Percentiles rank a stretch among this genome's conserved stretches.
Conservation (phyloP, 2,888 invertebrate species). For the Lasius fuliginosus region DNA sequence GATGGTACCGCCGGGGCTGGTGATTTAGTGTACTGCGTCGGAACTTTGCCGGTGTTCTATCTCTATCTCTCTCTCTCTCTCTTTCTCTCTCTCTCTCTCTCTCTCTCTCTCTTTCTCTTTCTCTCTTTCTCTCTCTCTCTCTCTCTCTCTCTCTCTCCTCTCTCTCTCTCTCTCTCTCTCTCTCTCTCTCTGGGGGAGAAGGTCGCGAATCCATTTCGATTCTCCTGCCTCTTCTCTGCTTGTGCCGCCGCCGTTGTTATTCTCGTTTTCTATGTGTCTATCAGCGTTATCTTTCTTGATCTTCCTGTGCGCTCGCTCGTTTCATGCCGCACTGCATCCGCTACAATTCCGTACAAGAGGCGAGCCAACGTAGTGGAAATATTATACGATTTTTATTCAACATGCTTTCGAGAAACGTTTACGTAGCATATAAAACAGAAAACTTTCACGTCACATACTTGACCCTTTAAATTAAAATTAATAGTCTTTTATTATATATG, state of each 20-base stretch:
- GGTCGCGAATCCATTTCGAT: constrained; percentile 64
- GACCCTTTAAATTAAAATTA: background rate
- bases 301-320: constrained; percentile 10
- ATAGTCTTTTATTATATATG: background rate
- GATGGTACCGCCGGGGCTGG: constrained; percentile 52
- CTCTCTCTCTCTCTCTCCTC: too few species aligned
- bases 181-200: constrained; percentile 60
- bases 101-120: constrained; percentile 42
- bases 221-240: constrained; percentile 21
- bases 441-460: background rate
- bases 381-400: constrained; percentile 20
- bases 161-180: too few species aligned
- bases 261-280: constrained; percentile 48
- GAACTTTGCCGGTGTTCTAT: constrained; percentile 58
- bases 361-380: constrained; percentile 3
- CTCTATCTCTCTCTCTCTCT: too few species aligned
- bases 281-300: constrained; percentile 49
- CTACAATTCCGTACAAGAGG: constrained; percentile 8
- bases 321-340: constrained; percentile 2
- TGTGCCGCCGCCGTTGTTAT: constrained; percentile 12
- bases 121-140: constrained; percentile 42
- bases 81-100: constrained; percentile 4
- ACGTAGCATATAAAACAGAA: background rate
- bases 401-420: constrained; percentile 7
- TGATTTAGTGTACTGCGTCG: constrained; percentile 77